Evolutionary conservation across 2,113 vertebrate genomes (phyloP).

Genomic region (Tichodroma muraria): DNA sequence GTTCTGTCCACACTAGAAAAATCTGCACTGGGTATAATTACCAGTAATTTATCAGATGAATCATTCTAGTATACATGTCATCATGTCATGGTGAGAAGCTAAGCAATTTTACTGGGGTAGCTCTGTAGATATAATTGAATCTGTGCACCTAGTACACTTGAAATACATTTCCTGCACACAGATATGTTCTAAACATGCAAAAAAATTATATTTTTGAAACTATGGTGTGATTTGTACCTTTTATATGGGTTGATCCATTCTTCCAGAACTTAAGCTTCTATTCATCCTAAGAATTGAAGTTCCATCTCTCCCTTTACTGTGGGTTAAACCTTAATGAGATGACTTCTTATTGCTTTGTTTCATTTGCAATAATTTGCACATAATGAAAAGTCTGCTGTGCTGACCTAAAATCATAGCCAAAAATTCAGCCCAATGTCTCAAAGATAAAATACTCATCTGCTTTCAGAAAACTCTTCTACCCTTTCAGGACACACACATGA

Average conservation of each 20-base stretch:
- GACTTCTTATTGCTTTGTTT: not conserved
- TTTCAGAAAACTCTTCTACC: not conserved
- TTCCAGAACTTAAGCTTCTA: not conserved
- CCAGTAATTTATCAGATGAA: constrained; percentile 30
- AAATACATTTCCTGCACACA: not conserved
- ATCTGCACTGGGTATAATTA: constrained; percentile 18
- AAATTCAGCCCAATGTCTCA: not conserved
- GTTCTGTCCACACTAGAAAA: constrained; percentile 17
- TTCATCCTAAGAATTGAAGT: not conserved
- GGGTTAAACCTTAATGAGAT: not conserved
- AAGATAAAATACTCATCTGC: not conserved
- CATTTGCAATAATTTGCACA: not conserved
- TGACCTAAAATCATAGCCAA: not conserved
- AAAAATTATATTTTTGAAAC: not conserved
- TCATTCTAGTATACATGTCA: not conserved
- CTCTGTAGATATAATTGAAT: not conserved
- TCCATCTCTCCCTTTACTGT: not conserved
- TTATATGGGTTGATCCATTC: not conserved
- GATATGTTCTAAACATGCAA: not conserved
- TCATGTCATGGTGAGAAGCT: not conserved
- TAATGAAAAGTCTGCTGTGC: not conserved
- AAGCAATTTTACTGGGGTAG: not conserved
- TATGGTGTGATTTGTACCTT: not conserved
- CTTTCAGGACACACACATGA: not conserved
- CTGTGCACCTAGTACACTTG: not conserved